Conservation (phyloP, 1,140 invertebrate species). For the Rhynchophorus ferrugineus region DNA sequence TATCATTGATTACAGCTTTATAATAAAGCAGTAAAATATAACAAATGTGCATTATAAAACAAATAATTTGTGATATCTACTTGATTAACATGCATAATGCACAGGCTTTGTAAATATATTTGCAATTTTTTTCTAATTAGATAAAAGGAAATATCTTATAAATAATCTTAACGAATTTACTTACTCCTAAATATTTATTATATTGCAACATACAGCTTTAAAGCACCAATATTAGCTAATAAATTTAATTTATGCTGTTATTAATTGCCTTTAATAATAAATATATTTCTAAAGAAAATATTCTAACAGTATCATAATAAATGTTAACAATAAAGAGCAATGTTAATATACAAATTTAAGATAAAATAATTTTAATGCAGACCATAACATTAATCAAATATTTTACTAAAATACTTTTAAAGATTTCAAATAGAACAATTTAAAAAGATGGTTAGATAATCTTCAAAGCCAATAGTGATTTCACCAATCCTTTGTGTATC, state of each 20-base stretch:
- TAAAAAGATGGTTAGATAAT: conserved; percentile 70
- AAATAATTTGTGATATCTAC: too few relatives aligned
- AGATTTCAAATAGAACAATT: conserved; percentile 53
- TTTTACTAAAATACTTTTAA: too few relatives aligned
- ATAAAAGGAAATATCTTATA: conserved; percentile 1
- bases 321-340: too few relatives aligned
- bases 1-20: too few relatives aligned
- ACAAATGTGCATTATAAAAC: too few relatives aligned
- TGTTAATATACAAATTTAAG: too few relatives aligned
- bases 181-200: conserved; percentile 8
- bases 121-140: neutral
- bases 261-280: conserved; percentile 2
- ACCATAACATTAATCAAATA: too few relatives aligned
- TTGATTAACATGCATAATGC: too few relatives aligned
- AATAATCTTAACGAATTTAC: conserved; percentile 17
- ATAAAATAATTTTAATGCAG: too few relatives aligned
- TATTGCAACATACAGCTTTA: neutral
- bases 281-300: conserved; percentile 1
- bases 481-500: conserved; percentile 68
- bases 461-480: conserved; percentile 77
- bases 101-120: too few relatives aligned
- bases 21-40: too few relatives aligned
- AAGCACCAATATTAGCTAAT: neutral
- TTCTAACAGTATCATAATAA: too few relatives aligned
- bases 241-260: neutral